phyloP scores from a whole-genome alignment of 2,888 invertebrate genomes.

The Schrankia costaestrigalis region DNA sequence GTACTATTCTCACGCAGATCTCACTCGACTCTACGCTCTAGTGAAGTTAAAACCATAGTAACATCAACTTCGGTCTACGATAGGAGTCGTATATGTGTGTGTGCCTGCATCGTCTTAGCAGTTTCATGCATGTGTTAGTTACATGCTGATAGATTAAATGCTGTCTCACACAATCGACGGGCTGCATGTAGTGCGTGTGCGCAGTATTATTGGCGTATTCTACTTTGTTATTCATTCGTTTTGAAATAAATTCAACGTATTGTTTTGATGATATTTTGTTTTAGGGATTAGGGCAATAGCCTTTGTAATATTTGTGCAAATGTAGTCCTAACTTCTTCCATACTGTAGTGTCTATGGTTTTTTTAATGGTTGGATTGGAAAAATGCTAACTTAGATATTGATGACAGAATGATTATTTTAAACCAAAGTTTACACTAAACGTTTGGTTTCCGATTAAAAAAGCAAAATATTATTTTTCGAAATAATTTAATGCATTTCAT shows the following conservation, averaged over 20 bases:
- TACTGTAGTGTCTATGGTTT: too few species aligned
- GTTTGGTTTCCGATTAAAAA: too few species aligned
- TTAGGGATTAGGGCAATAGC: too few species aligned
- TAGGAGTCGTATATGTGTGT: constrained; percentile 32
- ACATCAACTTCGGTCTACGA: constrained; percentile 16
- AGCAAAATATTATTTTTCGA: too few species aligned
- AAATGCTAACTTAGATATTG: too few species aligned
- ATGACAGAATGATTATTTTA: too few species aligned
- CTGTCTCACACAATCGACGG: constrained; percentile 33
- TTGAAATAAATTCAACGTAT: constrained; percentile 8
- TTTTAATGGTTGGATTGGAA: too few species aligned
- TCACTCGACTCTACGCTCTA: not conserved
- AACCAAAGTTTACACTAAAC: too few species aligned
- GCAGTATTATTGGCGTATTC: constrained; percentile 16
- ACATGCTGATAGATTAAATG: constrained; percentile 53
- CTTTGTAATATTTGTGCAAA: too few species aligned
- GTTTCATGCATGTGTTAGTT: constrained; percentile 39
- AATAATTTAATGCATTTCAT: too few species aligned
- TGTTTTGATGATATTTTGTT: constrained; percentile 2
- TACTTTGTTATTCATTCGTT: constrained; percentile 17
- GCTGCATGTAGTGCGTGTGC: constrained; percentile 6
- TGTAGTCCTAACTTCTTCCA: too few species aligned
- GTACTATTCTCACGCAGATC: constrained; percentile 6
- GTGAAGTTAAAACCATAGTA: constrained; percentile 7
- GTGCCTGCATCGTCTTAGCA: constrained; percentile 44